Conservation (phyloP, 2,888 invertebrate genomes). For the Willowsia nigromaculata region DNA sequence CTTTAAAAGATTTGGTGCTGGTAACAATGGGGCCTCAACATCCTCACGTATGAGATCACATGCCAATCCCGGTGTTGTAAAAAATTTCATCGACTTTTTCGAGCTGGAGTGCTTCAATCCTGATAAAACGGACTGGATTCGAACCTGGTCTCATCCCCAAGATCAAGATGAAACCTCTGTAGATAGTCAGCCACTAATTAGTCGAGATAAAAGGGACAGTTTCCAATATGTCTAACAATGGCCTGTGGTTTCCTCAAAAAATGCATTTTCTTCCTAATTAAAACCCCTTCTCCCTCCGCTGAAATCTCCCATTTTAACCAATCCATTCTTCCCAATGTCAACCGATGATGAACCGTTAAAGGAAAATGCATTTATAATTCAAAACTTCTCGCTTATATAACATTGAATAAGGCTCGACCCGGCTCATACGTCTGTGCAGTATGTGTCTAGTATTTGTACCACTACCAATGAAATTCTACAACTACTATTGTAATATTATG, state of each 20-base stretch:
- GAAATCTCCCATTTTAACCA: not conserved
- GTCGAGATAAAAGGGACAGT: conserved; percentile 76
- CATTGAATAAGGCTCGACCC: conserved; percentile 8
- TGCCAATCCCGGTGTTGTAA: conserved; percentile 84
- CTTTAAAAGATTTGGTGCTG: conserved; percentile 81
- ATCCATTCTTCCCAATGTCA: not conserved
- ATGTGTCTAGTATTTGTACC: conserved; percentile 22
- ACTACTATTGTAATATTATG: conserved; percentile 10
- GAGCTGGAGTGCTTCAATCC: conserved; percentile 89
- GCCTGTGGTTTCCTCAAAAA: not conserved
- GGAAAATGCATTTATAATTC: not conserved
- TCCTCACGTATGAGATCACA: conserved; percentile 82
- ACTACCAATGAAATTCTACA: conserved; percentile 34
- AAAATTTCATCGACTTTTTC: conserved; percentile 92
- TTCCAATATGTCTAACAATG: conserved; percentile 75
- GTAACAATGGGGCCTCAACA: conserved; percentile 79
- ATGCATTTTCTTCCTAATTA: not conserved
- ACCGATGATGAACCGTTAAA: not conserved
- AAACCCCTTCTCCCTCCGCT: not conserved
- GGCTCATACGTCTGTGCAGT: conserved; percentile 20
- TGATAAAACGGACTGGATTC: conserved; percentile 88
- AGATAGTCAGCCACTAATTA: conserved; percentile 74
- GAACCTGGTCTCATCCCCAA: conserved; percentile 74
- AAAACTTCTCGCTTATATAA: not conserved
- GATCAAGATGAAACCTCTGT: conserved; percentile 70